phyloP scores from a whole-genome alignment of 2,888 invertebrate genomes.

The Abrostola triplasia region DNA sequence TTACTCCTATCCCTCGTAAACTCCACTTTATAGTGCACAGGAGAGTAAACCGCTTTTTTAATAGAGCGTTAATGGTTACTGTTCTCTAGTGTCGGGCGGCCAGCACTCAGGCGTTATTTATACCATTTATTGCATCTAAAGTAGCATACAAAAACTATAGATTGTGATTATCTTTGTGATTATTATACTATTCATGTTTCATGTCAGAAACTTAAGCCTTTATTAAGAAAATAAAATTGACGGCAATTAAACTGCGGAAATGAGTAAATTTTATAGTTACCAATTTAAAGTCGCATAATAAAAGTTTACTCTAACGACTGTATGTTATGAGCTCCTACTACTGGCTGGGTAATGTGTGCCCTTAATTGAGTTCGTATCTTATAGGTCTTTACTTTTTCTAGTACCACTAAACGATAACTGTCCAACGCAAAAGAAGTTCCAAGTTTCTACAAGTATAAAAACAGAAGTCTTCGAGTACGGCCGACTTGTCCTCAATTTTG shows the following conservation, averaged over 20 bases:
- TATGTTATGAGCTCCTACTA: constrained; percentile 49
- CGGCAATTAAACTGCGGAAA: constrained; percentile 57
- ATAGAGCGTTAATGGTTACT: constrained; percentile 73
- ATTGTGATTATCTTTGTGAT: constrained; percentile 6
- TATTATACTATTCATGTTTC: constrained; percentile 45
- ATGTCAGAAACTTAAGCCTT: constrained; percentile 37
- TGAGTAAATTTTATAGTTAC: constrained; percentile 62
- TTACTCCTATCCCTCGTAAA: constrained; percentile 72
- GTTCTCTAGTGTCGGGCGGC: constrained; percentile 58
- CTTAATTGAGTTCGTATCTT: constrained; percentile 50
- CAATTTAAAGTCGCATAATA: constrained; percentile 64
- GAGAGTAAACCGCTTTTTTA: constrained; percentile 74
- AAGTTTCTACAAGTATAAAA: constrained; percentile 57
- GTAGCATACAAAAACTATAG: constrained; percentile 15
- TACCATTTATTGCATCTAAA: constrained; percentile 28
- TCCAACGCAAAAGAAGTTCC: constrained; percentile 49
- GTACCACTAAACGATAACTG: constrained; percentile 45
- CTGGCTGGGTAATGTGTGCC: constrained; percentile 49
- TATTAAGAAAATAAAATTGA: constrained; percentile 52
- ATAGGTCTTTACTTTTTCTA: constrained; percentile 40
- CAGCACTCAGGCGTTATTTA: constrained; percentile 29
- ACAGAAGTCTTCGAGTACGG: constrained; percentile 53
- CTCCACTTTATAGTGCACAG: constrained; percentile 69
- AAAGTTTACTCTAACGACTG: constrained; percentile 61
- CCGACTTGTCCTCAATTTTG: constrained; percentile 65